These are phyloP conservation scores for Melanotaenia nigrans DNA, from an alignment of 2,797 vertebrate genomes.

Conservation along the genomic window DNA sequence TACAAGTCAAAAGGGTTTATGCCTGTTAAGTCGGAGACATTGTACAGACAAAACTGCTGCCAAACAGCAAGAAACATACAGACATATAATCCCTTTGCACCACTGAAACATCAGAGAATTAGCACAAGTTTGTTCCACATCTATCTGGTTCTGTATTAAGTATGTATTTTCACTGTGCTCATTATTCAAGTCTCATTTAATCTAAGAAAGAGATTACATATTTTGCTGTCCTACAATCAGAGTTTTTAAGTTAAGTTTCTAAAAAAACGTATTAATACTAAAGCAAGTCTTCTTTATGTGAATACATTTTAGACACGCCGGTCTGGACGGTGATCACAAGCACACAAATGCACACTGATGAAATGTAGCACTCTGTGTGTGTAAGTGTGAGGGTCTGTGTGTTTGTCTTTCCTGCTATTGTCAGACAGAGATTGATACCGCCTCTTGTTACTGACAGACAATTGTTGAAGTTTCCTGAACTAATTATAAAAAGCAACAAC, in stretches of 20 bases:
- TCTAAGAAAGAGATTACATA: slow-evolving; percentile 34
- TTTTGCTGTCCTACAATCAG: slow-evolving; percentile 15
- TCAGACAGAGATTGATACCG: slow-evolving; percentile 95
- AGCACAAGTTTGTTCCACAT: background rate
- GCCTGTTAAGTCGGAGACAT: too few species aligned
- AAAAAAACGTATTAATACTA: slow-evolving; percentile 28
- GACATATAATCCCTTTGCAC: too few species aligned
- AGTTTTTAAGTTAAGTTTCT: slow-evolving; percentile 21
- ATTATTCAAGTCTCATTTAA: slow-evolving; percentile 48
- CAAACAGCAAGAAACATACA: too few species aligned
- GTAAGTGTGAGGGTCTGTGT: slow-evolving; percentile 47
- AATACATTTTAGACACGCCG: slow-evolving; percentile 79
- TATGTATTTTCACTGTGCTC: slow-evolving; percentile 43
- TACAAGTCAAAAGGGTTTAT: too few species aligned
- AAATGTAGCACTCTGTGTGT: slow-evolving; percentile 60
- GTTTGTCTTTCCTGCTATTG: slow-evolving; percentile 98
- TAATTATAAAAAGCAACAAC: slow-evolving; percentile 99
- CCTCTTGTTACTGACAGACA: slow-evolving; percentile 95
- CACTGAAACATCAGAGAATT: too few species aligned
- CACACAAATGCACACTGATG: slow-evolving; percentile 16
- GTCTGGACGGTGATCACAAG: slow-evolving; percentile 44
- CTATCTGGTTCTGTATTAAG: slow-evolving; percentile 47
- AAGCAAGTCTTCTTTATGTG: slow-evolving; percentile 73
- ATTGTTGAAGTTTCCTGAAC: slow-evolving; percentile 99
- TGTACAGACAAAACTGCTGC: too few species aligned